Percentiles rank a stretch among this genome's conserved stretches.
Evolutionary conservation across 2,888 invertebrate genomes (phyloP).

Genomic region (Stenotaenia linearis): DNA sequence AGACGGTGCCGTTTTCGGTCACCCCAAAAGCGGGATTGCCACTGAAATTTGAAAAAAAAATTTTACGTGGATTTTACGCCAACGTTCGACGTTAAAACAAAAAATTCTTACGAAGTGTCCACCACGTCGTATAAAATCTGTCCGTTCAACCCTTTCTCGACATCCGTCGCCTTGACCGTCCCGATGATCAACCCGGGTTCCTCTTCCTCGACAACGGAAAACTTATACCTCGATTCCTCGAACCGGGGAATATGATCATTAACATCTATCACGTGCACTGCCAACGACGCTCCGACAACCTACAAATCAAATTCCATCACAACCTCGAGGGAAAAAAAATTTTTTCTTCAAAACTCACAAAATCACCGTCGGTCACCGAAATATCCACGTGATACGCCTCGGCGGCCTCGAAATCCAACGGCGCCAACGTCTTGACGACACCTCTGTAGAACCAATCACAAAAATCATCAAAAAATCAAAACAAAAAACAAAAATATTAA

Average conservation of each 20-base stretch:
- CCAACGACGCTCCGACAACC: conserved; percentile 49
- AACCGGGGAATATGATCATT: conserved; percentile 81
- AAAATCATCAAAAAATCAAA: too few relatives aligned
- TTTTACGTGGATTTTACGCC: neutral
- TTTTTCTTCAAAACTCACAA: conserved; percentile 33
- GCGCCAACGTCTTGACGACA: conserved; percentile 29
- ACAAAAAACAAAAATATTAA: neutral
- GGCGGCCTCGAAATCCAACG: conserved; percentile 33
- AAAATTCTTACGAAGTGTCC: conserved; percentile 21
- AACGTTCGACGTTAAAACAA: too few relatives aligned
- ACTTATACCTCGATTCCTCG: conserved; percentile 73
- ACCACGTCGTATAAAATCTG: conserved; percentile 30
- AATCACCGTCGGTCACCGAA: conserved; percentile 34
- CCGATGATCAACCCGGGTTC: conserved; percentile 34
- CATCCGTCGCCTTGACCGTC: conserved; percentile 32
- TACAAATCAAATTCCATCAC: neutral
- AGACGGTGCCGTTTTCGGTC: conserved; percentile 32
- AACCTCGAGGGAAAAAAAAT: neutral
- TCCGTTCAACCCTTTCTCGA: conserved; percentile 33
- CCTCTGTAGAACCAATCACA: conserved; percentile 19
- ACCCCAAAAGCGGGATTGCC: conserved; percentile 31
- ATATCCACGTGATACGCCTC: conserved; percentile 29
- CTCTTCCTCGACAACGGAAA: conserved; percentile 71
- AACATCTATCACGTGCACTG: conserved; percentile 60
- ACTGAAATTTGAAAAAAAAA: neutral